phyloP scores from a whole-genome alignment of 2,113 vertebrate genomes.

The Cariama cristata region DNA sequence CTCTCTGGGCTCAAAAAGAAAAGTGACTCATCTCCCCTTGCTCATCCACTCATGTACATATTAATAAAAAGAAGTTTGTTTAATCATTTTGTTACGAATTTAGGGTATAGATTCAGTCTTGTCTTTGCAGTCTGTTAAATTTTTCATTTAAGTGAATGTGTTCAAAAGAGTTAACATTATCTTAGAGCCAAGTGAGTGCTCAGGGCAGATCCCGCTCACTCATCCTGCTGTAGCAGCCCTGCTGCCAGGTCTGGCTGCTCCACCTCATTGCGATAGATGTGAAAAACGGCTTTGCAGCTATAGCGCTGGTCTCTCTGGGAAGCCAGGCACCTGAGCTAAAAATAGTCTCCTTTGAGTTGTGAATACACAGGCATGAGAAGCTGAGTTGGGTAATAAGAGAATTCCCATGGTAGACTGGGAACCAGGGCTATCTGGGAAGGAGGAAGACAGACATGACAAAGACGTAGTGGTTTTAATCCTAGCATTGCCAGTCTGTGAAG shows the following conservation, averaged over 20 bases:
- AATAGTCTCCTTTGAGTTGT: neutral
- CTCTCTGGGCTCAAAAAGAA: neutral
- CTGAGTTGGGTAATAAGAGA: neutral
- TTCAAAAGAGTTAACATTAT: neutral
- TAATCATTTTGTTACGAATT: neutral
- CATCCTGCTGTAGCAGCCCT: neutral
- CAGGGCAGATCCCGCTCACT: neutral
- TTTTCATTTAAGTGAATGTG: neutral
- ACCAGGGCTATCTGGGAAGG: neutral
- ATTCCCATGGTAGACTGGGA: neutral
- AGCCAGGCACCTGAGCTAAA: neutral
- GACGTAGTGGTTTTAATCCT: neutral
- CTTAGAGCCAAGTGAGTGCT: neutral
- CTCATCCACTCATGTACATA: neutral
- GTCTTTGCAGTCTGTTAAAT: neutral
- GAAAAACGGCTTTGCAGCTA: neutral
- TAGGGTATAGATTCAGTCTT: neutral
- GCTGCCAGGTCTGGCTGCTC: neutral
- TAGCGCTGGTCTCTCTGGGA: slow-evolving; percentile 10
- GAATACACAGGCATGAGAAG: neutral
- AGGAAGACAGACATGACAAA: neutral
- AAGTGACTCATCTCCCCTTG: neutral
- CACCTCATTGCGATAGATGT: neutral
- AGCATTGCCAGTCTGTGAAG: neutral
- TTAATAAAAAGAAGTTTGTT: neutral